Evolutionary conservation across 2,888 invertebrate species (phyloP).

Genomic region (Torymus texanus): DNA sequence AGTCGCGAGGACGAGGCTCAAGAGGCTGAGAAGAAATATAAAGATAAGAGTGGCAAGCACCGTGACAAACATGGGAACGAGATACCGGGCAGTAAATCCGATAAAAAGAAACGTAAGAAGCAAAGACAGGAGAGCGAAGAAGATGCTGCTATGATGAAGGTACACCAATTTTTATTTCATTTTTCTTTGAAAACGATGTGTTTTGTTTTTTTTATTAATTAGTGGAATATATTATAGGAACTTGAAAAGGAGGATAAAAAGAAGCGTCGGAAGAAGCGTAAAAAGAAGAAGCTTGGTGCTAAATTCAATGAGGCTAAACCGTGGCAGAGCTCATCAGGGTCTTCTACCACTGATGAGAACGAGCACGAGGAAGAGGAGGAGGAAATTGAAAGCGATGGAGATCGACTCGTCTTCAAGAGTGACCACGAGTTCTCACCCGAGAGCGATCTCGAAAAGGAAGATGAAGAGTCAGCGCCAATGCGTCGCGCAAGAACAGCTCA

Average conservation of each 20-base stretch:
- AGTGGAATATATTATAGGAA: conserved; percentile 37
- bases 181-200: background rate
- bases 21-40: conserved; percentile 80
- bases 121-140: conserved; percentile 57
- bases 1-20: conserved; percentile 86
- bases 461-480: conserved; percentile 82
- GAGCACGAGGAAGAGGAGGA: conserved; percentile 75
- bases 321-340: conserved; percentile 80
- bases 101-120: conserved; percentile 72
- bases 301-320: conserved; percentile 77
- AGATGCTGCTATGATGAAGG: conserved; percentile 61
- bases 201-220: too few species aligned
- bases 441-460: conserved; percentile 87
- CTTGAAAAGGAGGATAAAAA: conserved; percentile 57
- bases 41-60: conserved; percentile 49
- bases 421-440: conserved; percentile 97
- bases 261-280: conserved; percentile 63
- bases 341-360: conserved; percentile 73
- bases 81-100: conserved; percentile 30
- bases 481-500: conserved; percentile 90
- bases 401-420: conserved; percentile 80
- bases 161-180: conserved; percentile 2
- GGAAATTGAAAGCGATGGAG: conserved; percentile 75
- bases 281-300: conserved; percentile 69
- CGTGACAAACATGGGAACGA: conserved; percentile 29